These are phyloP conservation scores for Ia io DNA, from an alignment of 2,113 vertebrate species.

Conservation along the genomic window DNA sequence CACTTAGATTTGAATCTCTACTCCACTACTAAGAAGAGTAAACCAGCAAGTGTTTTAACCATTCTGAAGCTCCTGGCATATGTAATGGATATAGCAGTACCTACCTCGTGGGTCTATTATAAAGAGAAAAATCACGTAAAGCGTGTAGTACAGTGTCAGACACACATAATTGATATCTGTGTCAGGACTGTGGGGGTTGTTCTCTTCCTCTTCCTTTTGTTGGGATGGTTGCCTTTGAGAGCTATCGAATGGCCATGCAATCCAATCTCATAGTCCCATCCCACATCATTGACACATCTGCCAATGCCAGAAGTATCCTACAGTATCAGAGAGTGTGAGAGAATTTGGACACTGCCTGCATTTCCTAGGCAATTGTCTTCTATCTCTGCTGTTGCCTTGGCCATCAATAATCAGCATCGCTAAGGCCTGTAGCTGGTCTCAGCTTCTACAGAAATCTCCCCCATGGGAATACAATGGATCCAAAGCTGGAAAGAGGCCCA, in stretches of 20 bases:
- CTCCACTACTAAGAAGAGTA: neutral
- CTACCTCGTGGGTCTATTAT: neutral
- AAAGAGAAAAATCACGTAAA: neutral
- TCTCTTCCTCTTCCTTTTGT: neutral
- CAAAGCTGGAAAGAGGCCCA: constrained; percentile 59
- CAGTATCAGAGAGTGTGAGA: neutral
- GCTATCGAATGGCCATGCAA: constrained; percentile 39
- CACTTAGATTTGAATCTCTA: neutral
- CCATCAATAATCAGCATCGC: neutral
- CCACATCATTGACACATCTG: constrained; percentile 40
- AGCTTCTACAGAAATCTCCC: constrained; percentile 55
- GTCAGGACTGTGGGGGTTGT: neutral
- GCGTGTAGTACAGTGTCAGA: neutral
- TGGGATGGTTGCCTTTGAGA: constrained; percentile 41
- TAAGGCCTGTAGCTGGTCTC: neutral
- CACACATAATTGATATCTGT: neutral
- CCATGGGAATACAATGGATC: constrained; percentile 68
- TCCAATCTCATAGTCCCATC: constrained; percentile 41
- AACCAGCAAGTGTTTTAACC: neutral
- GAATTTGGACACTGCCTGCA: constrained; percentile 29
- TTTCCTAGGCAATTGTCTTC: constrained; percentile 54
- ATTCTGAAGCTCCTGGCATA: neutral
- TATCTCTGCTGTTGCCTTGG: constrained; percentile 23
- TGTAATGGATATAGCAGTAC: neutral
- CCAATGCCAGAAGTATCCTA: constrained; percentile 10